phyloP scores from a whole-genome alignment of 2,888 invertebrate species.

The Lypha dubia region DNA sequence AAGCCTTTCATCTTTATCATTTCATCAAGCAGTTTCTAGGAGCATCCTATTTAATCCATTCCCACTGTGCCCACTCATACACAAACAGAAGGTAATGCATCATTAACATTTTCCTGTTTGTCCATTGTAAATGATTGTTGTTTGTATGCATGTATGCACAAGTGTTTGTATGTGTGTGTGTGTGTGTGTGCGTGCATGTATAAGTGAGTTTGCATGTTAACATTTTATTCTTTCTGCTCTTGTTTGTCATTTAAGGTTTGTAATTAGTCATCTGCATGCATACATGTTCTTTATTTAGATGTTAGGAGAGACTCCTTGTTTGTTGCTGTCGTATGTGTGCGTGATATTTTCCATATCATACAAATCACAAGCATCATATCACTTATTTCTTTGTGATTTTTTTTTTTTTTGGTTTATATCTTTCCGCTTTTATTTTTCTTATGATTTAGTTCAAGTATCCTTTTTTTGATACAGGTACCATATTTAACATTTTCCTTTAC shows the following conservation, averaged over 20 bases:
- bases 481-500: conserved; percentile 56
- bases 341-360: conserved; percentile 50
- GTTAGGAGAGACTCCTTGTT: conserved; percentile 58
- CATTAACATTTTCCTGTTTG: conserved; percentile 64
- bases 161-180: neutral
- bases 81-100: conserved; percentile 59
- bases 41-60: neutral
- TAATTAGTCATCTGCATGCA: conserved; percentile 71
- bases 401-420: conserved; percentile 1
- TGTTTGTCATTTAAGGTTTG: conserved; percentile 71
- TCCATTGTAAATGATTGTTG: conserved; percentile 37
- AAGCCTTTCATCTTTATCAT: conserved; percentile 72
- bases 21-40: conserved; percentile 22
- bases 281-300: conserved; percentile 50
- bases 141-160: neutral
- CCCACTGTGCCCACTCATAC: neutral
- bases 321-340: conserved; percentile 26
- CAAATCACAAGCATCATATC: conserved; percentile 59
- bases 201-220: conserved; percentile 27
- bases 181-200: neutral
- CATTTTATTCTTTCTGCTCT: conserved; percentile 39
- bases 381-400: conserved; percentile 21
- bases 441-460: conserved; percentile 68
- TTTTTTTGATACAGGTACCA: conserved; percentile 66
- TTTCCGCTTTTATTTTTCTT: conserved; percentile 52